Evolutionary conservation across 2,797 vertebrate species (phyloP).

Genomic region (Sebastes trivittatus): DNA sequence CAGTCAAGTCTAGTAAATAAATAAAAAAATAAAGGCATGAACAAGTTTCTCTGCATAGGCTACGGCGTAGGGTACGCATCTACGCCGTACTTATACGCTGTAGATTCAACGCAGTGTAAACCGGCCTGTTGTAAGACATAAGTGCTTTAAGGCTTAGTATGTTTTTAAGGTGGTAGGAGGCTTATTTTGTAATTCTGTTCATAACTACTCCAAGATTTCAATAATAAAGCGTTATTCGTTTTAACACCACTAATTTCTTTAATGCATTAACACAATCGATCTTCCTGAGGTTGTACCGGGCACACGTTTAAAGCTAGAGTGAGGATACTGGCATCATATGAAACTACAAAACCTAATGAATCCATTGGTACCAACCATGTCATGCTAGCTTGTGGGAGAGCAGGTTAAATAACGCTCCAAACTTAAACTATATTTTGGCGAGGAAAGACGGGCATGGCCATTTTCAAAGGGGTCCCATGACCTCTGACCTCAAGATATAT

Average conservation of each 20-base stretch:
- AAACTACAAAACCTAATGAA: too few relatives aligned
- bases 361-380: too few relatives aligned
- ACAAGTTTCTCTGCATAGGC: not conserved
- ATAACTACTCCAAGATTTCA: not conserved
- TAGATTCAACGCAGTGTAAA: not conserved
- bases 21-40: not conserved
- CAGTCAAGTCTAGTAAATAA: rapidly evolving
- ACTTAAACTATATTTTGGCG: rapidly evolving
- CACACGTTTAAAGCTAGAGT: too few relatives aligned
- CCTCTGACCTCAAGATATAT: too few relatives aligned
- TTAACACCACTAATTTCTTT: too few relatives aligned
- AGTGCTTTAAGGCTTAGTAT: not conserved
- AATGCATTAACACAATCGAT: too few relatives aligned
- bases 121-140: not conserved
- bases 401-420: rapidly evolving
- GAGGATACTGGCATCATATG: too few relatives aligned
- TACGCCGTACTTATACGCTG: not conserved
- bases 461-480: too few relatives aligned
- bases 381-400: rapidly evolving
- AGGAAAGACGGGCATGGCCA: too few relatives aligned
- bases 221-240: too few relatives aligned
- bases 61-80: not conserved
- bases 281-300: too few relatives aligned
- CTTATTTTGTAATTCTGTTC: not conserved
- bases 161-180: not conserved